Percentiles rank a stretch among this genome's conserved stretches.
Conservation (phyloP, 2,113 vertebrate species). For the Phoenicopterus ruber region DNA sequence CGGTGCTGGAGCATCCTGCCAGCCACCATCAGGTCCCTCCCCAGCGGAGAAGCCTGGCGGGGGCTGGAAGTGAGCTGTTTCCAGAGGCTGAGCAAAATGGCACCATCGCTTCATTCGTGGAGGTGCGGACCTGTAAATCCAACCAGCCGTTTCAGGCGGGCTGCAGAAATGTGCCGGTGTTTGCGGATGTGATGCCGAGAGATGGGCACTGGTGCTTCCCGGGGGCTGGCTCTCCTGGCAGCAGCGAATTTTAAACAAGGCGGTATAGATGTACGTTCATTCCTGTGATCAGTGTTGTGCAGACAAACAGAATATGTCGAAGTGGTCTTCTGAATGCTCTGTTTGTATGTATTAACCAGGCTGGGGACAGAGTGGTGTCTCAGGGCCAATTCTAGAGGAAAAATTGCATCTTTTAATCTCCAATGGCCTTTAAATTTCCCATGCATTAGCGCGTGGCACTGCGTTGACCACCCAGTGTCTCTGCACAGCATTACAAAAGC, state of each 20-base stretch:
- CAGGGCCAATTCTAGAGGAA: not conserved
- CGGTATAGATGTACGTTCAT: not conserved
- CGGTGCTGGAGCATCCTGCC: not conserved
- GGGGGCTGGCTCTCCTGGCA: not conserved
- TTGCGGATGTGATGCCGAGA: rapidly evolving
- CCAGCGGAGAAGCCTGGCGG: not conserved
- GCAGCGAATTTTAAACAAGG: not conserved
- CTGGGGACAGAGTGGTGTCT: not conserved
- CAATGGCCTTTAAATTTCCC: not conserved
- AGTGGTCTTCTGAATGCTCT: not conserved
- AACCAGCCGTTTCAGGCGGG: not conserved
- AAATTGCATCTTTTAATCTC: not conserved
- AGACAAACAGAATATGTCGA: not conserved
- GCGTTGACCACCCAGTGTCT: not conserved
- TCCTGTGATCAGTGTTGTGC: not conserved
- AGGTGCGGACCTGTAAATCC: not conserved
- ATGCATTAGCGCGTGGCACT: not conserved
- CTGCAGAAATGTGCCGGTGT: rapidly evolving
- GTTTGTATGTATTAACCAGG: not conserved
- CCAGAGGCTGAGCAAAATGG: not conserved
- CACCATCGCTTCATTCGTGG: rapidly evolving
- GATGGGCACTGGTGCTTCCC: not conserved
- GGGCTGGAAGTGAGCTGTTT: not conserved
- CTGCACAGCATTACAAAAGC: not conserved
- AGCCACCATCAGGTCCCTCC: not conserved